A percentile compares a stretch with the other conserved stretches of the same genome.
Evolutionary conservation across 2,888 invertebrate genomes (phyloP).

Genomic region (Drosophila robusta): DNA sequence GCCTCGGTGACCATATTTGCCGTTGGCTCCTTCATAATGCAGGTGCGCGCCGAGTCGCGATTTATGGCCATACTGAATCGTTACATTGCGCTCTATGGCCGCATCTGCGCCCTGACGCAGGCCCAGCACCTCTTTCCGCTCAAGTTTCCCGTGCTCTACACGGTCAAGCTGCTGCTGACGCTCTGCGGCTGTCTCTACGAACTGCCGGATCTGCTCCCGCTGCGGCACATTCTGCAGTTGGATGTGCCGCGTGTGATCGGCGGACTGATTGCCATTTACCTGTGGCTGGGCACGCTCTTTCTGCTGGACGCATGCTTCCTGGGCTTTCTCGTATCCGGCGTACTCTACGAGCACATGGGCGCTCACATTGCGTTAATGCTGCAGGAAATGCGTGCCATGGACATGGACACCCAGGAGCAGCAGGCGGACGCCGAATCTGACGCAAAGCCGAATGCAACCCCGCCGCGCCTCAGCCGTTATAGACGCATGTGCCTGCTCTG

Average conservation of each 20-base stretch:
- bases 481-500: conserved; percentile 72
- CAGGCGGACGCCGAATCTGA: background rate
- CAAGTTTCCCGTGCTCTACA: conserved; percentile 56
- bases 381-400: conserved; percentile 54
- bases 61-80: conserved; percentile 63
- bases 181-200: conserved; percentile 66
- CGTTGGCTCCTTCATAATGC: conserved; percentile 59
- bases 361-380: conserved; percentile 58
- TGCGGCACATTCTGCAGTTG: background rate
- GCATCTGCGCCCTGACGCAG: conserved; percentile 43
- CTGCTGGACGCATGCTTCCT: conserved; percentile 74
- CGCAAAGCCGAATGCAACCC: no score
- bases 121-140: conserved; percentile 43
- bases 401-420: conserved; percentile 42
- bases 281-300: conserved; percentile 76
- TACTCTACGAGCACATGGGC: conserved; percentile 71
- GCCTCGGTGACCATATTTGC: conserved; percentile 67
- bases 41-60: conserved; percentile 48
- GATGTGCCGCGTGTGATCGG: background rate
- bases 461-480: conserved; percentile 45
- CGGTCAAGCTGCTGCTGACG: conserved; percentile 63
- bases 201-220: conserved; percentile 50
- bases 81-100: conserved; percentile 57
- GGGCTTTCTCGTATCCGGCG: conserved; percentile 70
- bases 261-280: conserved; percentile 55